These are phyloP conservation scores for Rhimphoctona megacephalus DNA, from an alignment of 2,888 invertebrate species.

Conservation along the genomic window DNA sequence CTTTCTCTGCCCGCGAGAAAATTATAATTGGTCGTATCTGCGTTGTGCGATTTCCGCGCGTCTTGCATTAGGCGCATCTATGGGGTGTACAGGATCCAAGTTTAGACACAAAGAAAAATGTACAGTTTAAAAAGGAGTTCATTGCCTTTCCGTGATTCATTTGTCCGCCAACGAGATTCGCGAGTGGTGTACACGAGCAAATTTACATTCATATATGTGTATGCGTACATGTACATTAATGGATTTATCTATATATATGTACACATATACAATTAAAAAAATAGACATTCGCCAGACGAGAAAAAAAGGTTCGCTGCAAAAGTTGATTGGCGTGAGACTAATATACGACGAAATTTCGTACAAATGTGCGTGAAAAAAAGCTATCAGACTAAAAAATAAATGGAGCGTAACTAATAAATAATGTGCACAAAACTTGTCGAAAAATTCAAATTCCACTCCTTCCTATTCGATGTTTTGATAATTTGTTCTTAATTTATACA, in stretches of 20 bases:
- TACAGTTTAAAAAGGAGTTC: slow-evolving; percentile 79
- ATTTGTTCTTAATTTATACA: not conserved
- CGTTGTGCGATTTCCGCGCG: slow-evolving; percentile 34
- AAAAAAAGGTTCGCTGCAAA: not conserved
- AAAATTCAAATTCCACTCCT: not conserved
- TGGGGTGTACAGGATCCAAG: slow-evolving; percentile 63
- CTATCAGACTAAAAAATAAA: not conserved
- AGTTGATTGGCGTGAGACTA: not conserved
- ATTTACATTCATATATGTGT: slow-evolving; percentile 7
- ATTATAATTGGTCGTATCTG: slow-evolving; percentile 52
- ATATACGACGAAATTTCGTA: slow-evolving; percentile 10
- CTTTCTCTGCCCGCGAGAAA: slow-evolving; percentile 20
- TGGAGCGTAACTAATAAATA: not conserved
- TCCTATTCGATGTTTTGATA: too few relatives aligned
- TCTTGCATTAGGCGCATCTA: slow-evolving; percentile 66
- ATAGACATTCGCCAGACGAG: not conserved
- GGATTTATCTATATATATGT: not conserved
- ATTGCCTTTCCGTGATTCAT: slow-evolving; percentile 76
- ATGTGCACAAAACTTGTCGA: not conserved
- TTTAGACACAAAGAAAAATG: slow-evolving; percentile 74
- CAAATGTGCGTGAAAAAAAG: slow-evolving; percentile 10
- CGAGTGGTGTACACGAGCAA: slow-evolving; percentile 45
- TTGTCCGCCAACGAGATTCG: slow-evolving; percentile 67
- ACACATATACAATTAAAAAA: not conserved
- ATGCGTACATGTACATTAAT: slow-evolving; percentile 13